Conservation (phyloP, 2,113 vertebrate genomes). For the Colaptes auratus region DNA sequence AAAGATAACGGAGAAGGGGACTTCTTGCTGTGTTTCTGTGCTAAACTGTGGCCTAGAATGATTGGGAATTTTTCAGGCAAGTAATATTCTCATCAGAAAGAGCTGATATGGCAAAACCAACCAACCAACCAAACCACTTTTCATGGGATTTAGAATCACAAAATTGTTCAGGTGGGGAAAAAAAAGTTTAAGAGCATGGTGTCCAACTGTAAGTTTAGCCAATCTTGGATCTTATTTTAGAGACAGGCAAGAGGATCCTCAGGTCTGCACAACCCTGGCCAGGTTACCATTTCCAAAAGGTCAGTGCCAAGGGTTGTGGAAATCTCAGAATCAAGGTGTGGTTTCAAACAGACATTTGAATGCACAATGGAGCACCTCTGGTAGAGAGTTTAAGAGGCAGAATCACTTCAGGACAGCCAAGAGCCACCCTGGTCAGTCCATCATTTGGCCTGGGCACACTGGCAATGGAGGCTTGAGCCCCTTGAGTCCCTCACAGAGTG, state of each 20-base stretch:
- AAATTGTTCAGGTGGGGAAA: background rate
- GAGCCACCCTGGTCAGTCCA: accelerated
- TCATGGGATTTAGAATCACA: background rate
- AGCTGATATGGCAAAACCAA: background rate
- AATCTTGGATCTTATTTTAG: background rate
- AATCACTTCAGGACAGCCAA: background rate
- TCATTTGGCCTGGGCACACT: background rate
- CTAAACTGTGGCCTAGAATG: background rate
- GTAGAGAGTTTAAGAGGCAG: background rate
- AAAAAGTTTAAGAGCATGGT: background rate
- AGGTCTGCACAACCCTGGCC: background rate
- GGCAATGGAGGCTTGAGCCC: background rate
- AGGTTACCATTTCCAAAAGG: background rate
- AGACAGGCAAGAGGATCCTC: background rate
- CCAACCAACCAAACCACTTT: background rate
- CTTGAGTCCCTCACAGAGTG: no score
- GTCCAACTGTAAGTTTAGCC: background rate
- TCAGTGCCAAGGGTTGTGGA: background rate
- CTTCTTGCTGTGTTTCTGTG: background rate
- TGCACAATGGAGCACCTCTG: background rate
- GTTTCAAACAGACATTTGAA: background rate
- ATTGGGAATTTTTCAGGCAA: background rate
- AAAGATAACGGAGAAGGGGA: background rate
- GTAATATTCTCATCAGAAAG: background rate
- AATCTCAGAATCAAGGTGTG: background rate